Evolutionary conservation across 2,113 vertebrate genomes (phyloP).

Genomic region (Tupaia chinensis): DNA sequence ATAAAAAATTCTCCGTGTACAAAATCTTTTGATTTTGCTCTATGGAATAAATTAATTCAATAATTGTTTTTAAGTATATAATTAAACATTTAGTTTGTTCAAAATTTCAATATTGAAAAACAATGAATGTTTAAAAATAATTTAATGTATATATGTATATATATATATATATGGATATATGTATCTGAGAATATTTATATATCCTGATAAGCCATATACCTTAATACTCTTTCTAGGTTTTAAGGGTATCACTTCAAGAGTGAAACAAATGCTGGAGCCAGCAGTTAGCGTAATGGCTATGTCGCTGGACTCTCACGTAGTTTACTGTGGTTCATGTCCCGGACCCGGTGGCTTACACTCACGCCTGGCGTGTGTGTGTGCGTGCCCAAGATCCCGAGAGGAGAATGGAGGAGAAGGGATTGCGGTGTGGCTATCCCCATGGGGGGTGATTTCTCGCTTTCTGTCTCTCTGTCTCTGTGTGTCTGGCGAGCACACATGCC

Average conservation of each 20-base stretch:
- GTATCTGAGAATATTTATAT: neutral
- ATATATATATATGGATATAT: neutral
- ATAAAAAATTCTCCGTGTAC: neutral
- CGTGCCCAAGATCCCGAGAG: too few relatives aligned
- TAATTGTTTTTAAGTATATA: neutral
- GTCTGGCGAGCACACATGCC: too few relatives aligned
- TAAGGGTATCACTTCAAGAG: neutral
- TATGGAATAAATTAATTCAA: neutral
- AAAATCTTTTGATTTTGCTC: constrained; percentile 21
- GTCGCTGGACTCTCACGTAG: too few relatives aligned
- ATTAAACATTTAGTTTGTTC: constrained; percentile 4
- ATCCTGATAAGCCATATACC: neutral
- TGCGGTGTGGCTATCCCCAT: too few relatives aligned
- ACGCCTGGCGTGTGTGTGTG: too few relatives aligned
- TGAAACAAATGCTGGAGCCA: neutral
- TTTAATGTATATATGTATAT: neutral
- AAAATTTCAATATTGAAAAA: neutral
- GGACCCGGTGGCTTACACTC: too few relatives aligned
- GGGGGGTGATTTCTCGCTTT: too few relatives aligned
- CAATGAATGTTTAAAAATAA: neutral
- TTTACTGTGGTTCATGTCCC: too few relatives aligned
- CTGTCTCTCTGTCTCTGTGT: too few relatives aligned
- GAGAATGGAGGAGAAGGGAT: too few relatives aligned
- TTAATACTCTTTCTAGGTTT: neutral
- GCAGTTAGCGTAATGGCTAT: too few relatives aligned